phyloP scores from a whole-genome alignment of 2,888 invertebrate genomes.

The Parochlus steinenii region DNA sequence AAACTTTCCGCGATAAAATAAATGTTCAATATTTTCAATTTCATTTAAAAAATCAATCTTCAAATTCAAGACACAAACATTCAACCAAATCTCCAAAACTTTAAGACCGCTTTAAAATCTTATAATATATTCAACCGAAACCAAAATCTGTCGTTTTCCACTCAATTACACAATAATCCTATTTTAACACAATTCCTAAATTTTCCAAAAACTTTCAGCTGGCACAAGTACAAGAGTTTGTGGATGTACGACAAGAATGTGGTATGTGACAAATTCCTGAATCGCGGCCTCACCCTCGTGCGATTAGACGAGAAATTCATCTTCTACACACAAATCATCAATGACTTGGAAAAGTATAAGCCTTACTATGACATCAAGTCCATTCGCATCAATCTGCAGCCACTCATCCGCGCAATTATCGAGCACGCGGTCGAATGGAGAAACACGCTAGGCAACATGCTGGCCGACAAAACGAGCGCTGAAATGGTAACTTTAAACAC shows the following conservation, averaged over 20 bases:
- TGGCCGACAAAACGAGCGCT: conserved; percentile 46
- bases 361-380: conserved; percentile 47
- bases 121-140: background rate
- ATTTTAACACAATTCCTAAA: conserved; percentile 7
- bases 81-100: too few species aligned
- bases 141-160: background rate
- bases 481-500: conserved; percentile 51
- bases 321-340: conserved; percentile 61
- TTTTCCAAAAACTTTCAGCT: conserved; percentile 31
- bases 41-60: too few species aligned
- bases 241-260: conserved; percentile 60
- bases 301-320: conserved; percentile 69
- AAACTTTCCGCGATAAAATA: too few species aligned
- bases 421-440: conserved; percentile 70
- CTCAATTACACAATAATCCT: conserved; percentile 4
- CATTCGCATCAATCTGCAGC: conserved; percentile 54
- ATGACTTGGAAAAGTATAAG: conserved; percentile 41
- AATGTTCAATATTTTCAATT: too few species aligned
- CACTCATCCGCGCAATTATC: conserved; percentile 50
- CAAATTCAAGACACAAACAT: too few species aligned
- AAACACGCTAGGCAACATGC: conserved; percentile 47
- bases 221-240: conserved; percentile 55
- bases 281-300: conserved; percentile 41
- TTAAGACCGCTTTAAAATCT: background rate
- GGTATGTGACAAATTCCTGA: conserved; percentile 62